Base-by-base conservation (phyloP, 2,113 vertebrate genomes). In the Microcebus griseorufus region DNA sequence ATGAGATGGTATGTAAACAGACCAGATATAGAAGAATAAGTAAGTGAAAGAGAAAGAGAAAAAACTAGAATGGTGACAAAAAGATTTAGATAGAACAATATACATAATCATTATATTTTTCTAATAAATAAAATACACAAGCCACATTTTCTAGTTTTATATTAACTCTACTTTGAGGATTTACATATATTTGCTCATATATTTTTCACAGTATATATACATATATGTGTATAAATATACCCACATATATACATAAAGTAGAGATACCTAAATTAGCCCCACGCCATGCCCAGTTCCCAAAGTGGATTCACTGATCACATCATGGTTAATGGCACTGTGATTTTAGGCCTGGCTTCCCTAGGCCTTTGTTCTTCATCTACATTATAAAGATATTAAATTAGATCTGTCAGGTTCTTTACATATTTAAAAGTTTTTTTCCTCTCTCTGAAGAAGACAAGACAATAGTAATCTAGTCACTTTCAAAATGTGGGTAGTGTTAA, bases 341-440 rank as follows among this genome's bases (percentile, higher is more conserved):
- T 39, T 84, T 91, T 81, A 73, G 72, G 23, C 10, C 42, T 91
- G 34, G 53, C 22, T 92, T 91, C 37, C 23, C 5, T 51, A 45
- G 32, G 23, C 34, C 20, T 73, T 55, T 13, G 4, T 85, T 94
- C 20, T 2, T 88, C 29, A 84, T 70, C 5, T 89, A 25, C 29
- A 85, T 42, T 53, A 62, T 76, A 34, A 95, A 23, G 58, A 79
- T 72, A 58, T 95, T 83, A 82, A 91, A 94, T 67, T 64, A 72
- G 29, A 60, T 9, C 2, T 73, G 12, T 39, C 11, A 67, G 16
- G 0, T 32, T 70, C 17, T 94, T 85, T 60, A n/a, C 9, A 82
- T 73, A 23, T 23, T 16, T 73, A 55, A 64, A 64, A 79, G 5
- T 32, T 64, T 92, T 10, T 12, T 64, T n/a, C n/a, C 27, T 58